These are phyloP conservation scores for Characodon lateralis DNA, from an alignment of 2,797 vertebrate species.

Conservation along the genomic window DNA sequence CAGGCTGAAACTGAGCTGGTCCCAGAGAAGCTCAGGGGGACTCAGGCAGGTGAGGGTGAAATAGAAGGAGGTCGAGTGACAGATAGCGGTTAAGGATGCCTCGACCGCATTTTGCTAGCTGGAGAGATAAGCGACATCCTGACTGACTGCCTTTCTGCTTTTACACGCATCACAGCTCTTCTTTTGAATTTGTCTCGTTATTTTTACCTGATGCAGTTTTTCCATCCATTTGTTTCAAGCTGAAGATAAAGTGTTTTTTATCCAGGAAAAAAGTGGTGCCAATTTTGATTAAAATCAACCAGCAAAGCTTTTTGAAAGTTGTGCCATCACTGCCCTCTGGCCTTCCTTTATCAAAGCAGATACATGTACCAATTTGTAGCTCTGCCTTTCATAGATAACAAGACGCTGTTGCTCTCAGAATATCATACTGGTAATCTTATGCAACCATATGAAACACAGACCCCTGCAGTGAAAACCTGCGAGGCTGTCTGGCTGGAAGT, in stretches of 20 bases:
- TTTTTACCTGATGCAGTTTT: conserved; percentile 5
- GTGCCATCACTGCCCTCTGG: conserved; percentile 50
- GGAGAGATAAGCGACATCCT: conserved; percentile 69
- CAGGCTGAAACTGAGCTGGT: conserved; percentile 65
- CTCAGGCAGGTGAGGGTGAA: conserved; percentile 31
- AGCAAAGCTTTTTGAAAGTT: conserved; percentile 31
- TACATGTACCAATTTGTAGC: conserved; percentile 64
- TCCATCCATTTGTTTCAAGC: conserved; percentile 29
- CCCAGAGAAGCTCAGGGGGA: conserved; percentile 46
- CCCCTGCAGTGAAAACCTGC: conserved; percentile 46
- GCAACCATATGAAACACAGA: conserved; percentile 63
- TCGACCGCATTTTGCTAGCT: conserved; percentile 65
- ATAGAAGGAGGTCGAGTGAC: conserved; percentile 52
- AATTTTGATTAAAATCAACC: conserved; percentile 44
- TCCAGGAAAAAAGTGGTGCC: conserved; percentile 25
- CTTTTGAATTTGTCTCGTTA: conserved; percentile 18
- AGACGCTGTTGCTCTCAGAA: conserved; percentile 49
- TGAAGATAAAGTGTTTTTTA: conserved; percentile 27
- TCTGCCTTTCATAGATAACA: conserved; percentile 69
- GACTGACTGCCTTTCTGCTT: conserved; percentile 40
- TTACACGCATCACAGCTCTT: neutral
- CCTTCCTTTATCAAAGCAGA: conserved; percentile 57
- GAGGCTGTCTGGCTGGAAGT: conserved; percentile 46
- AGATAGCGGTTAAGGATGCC: conserved; percentile 68
- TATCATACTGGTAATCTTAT: conserved; percentile 63